Conservation (phyloP, 2,888 invertebrate genomes). For the Pardosa pseudoannulata region DNA sequence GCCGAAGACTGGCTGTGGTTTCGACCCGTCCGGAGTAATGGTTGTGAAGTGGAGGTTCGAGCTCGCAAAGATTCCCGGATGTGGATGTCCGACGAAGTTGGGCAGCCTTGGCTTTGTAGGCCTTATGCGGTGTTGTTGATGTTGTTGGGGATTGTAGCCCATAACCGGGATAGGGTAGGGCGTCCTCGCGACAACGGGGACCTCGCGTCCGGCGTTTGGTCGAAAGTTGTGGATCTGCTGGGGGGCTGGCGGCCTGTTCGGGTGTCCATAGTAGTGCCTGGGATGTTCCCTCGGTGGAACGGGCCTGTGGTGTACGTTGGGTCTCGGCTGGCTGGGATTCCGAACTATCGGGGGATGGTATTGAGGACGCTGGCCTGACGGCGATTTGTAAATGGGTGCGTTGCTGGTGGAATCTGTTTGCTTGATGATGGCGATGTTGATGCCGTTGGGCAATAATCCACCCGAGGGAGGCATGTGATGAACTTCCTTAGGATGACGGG, state of each 20-base stretch:
- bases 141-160: not conserved
- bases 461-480: not conserved
- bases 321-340: not conserved
- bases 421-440: not conserved
- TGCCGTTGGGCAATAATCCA: not conserved
- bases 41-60: conserved; percentile 25
- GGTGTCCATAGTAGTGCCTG: not conserved
- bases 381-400: not conserved
- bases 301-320: not conserved
- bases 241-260: not conserved
- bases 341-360: not conserved
- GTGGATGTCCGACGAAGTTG: conserved; percentile 31
- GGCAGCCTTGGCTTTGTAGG: conserved; percentile 1
- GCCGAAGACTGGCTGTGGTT: not conserved
- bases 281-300: not conserved
- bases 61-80: conserved; percentile 33
- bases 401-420: not conserved
- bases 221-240: not conserved
- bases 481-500: not conserved
- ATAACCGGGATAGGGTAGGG: not conserved
- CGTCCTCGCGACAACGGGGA: not conserved
- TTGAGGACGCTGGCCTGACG: not conserved
- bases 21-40: not conserved
- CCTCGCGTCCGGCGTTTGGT: not conserved
- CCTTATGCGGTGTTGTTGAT: not conserved